Percentiles rank a stretch among this genome's conserved stretches.
Evolutionary conservation across 2,888 invertebrate genomes (phyloP).

Genomic region (Endotricha flammealis): DNA sequence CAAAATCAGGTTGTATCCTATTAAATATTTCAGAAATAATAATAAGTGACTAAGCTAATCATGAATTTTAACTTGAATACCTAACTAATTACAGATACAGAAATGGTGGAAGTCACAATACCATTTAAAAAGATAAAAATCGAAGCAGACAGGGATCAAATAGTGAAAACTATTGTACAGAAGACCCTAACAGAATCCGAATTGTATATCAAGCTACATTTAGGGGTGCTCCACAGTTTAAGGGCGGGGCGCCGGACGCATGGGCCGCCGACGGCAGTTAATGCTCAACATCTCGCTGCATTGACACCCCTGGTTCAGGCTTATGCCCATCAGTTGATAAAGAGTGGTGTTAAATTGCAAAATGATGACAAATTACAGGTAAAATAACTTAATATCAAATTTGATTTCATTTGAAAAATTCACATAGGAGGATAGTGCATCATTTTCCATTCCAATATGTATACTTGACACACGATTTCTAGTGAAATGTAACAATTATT

Average conservation of each 20-base stretch:
- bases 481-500: too few relatives aligned
- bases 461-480: too few relatives aligned
- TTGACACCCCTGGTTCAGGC: constrained; percentile 66
- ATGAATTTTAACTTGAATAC: constrained; percentile 1
- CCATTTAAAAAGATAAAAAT: constrained; percentile 64
- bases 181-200: constrained; percentile 48
- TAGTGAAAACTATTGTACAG: constrained; percentile 37
- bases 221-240: constrained; percentile 82
- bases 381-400: background rate
- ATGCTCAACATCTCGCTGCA: constrained; percentile 79
- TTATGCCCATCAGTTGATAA: constrained; percentile 51
- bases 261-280: constrained; percentile 79
- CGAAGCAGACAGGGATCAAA: constrained; percentile 43
- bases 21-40: background rate
- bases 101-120: constrained; percentile 48
- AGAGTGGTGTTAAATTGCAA: constrained; percentile 49
- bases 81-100: constrained; percentile 42
- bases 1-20: background rate
- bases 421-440: too few relatives aligned
- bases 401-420: too few relatives aligned
- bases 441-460: too few relatives aligned
- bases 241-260: constrained; percentile 68
- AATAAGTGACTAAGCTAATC: background rate
- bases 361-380: constrained; percentile 63
- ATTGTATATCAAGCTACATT: constrained; percentile 82